Base-by-base conservation (phyloP, 2,113 vertebrate genomes). In the Pedionomus torquatus region DNA sequence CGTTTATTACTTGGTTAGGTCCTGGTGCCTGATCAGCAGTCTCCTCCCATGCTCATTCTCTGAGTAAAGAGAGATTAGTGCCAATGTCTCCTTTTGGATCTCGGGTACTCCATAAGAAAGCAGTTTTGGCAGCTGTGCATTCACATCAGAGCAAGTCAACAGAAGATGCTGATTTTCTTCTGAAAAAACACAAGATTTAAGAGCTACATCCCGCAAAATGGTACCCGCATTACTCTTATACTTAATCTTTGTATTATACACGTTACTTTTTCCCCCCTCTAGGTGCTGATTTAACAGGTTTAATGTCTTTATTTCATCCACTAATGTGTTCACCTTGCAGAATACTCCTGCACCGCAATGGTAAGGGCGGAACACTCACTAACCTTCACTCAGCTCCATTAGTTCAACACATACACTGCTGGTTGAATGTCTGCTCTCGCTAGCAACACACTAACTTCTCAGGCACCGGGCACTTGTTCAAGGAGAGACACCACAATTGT, bases 141-240 rank as follows among this genome's bases (percentile, higher is more conserved):
- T 97, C 46, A 92, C 82, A 17, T 82, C 71, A 0, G 97, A 93
- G 65, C 94, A 93, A n/a, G 83, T 85, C 95, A 99, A 51, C 15
- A 99, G 96, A 13, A 98, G 68, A 49, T 92, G 98, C 93, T 99
- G 99, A 74, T 99, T 99, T 93, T 99, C 99, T 65, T 99, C 99
- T 99, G 97, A 97, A 95, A 28, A 61, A 97, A 94, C 18, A 87
- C 8, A 30, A 41, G 18, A 15, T 3, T 11, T 10, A 48, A 44
- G 37, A 82, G 35, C 28, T 24, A 0, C 0, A 21, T 5, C 77
- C 77, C 26, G 7, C 24, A 26, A n/a, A 5, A 0, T 6, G 25
- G 13, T 66, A 65, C 2, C 25, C 7, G 4, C 31, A 1, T 13
- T 48, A 39, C 30, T 25, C 43, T 41, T 9, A 5, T 2, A 17